Base-by-base conservation (phyloP, 92 coral and sea anemone species). In the Bergia puertoricense region DNA sequence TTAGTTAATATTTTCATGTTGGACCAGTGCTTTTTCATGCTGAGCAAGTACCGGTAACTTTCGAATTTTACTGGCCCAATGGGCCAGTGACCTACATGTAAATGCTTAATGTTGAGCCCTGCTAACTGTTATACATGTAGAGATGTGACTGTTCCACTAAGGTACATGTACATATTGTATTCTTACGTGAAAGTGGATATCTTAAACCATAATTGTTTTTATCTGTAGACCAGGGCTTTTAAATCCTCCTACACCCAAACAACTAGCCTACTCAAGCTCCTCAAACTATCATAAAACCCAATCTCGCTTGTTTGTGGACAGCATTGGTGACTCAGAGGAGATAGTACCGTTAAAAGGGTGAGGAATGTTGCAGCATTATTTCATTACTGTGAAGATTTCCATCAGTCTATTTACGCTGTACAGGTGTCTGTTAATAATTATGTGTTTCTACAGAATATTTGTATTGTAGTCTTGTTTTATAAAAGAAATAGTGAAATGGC, bases 291-390 rank as follows among this genome's bases (percentile, higher is more conserved):
- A 16, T 7, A 67, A 15, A 42, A 67, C 51, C 45, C 36, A 37
- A 23, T 68, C 77, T 14, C 40, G 9, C 5, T 50, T 82, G 3
- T 68, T n/a, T 62, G 45, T 57, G 16, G 86, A 67, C 57, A 82
- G 42, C 20, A 48, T 30, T 36, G 20, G 45, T 80, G 71, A 80
- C 38, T 16, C n/a, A 3, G 79, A 75, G 79, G 76, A 82, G 16
- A 9, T 30, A 44, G 62, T 82, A 82, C 40, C 36, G n/a, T 30
- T 82, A 23, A 82, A 41, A 66, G 74, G 86, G 86, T 81, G 66
- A 81, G 86, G 9, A 40, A 76, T 76, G 22, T 10, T 39, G n/a
- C 43, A 74, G n/a, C 45, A 41, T 16, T 41, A 44, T 22, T 20
- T 67, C 57, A 11, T 39, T 18, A 20, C 46, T 45, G 43, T 36